Percentiles rank a stretch among this genome's conserved stretches.
Conservation (phyloP, 2,113 vertebrate genomes). For the Dromaius novaehollandiae region DNA sequence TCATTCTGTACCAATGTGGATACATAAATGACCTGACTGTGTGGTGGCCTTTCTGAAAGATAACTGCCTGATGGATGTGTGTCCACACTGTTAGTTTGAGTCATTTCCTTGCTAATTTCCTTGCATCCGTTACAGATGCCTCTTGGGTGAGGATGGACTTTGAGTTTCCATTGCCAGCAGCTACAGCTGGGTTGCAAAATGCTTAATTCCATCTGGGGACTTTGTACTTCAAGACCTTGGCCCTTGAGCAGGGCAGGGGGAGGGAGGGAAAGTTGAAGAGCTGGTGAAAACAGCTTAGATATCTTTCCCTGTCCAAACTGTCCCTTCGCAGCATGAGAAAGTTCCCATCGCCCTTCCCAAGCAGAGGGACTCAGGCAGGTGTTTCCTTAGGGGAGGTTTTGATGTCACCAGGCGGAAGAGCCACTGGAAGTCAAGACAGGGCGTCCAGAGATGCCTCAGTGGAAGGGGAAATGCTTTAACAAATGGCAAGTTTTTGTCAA, state of each 20-base stretch:
- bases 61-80: background rate
- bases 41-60: background rate
- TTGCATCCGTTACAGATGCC: background rate
- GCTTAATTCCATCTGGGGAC: fast-evolving
- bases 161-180: background rate
- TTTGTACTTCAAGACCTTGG: background rate
- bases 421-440: background rate
- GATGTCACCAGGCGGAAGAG: background rate
- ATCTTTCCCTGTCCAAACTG: background rate
- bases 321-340: background rate
- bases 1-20: background rate
- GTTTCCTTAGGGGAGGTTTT: slow-evolving; percentile 24
- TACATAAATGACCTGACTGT: background rate
- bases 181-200: background rate
- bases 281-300: background rate
- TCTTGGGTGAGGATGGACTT: background rate
- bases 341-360: background rate
- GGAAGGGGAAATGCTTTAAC: background rate
- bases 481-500: background rate
- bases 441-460: background rate
- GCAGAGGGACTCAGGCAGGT: background rate
- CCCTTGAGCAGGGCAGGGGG: fast-evolving
- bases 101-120: background rate
- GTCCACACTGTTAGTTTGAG: background rate
- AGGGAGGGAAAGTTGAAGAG: background rate